Base-by-base conservation (phyloP, 1,140 invertebrate species). In the Antheraea mylitta region DNA sequence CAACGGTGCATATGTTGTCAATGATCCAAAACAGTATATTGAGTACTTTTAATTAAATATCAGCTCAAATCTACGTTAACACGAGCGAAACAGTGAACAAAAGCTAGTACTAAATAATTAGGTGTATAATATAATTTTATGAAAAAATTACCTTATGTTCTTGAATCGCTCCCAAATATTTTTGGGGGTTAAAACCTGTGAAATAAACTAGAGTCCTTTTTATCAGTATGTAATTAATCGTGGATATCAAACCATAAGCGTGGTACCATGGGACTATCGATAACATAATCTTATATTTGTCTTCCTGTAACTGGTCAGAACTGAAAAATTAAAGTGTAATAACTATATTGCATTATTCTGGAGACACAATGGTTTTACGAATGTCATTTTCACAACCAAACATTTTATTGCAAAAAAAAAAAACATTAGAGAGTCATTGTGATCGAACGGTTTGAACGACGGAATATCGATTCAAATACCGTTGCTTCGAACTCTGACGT, bases 201-300 rank as follows among this genome's bases (percentile, higher is more conserved):
- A 85, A 77, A 65, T 80, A 85, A 8, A 85, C 77, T n/a, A 82
- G 30, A 18, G 58, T 68, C 62, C 72, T 80, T 30, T 73, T 76
- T 8, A 69, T 48, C n/a, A 74, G 42, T 1, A 85, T 30, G 19
- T 78, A 76, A 30, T 78, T 79, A 2, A 83, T 78, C 5, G 81
- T 81, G 0, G 81, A 76, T 73, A 85, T 76, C 18, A 85, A 64
- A 0, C 83, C 83, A 45, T 82, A 85, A 0, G 80, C 78, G 45
- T 85, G 83, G 62, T 81, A 83, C 83, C 83, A 85, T 9, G 83
- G 83, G 0, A 83, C 76, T 48, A 85, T 73, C 6, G 83, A 80
- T 37, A 82, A 64, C 9, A 74, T 18, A 64, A 11, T 70, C 45
- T 18, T 18, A 58, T 16, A 66, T 18, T 59, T 66, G 2, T 66